Conservation (phyloP, 2,888 invertebrate species). For the Physocephala rufipes region DNA sequence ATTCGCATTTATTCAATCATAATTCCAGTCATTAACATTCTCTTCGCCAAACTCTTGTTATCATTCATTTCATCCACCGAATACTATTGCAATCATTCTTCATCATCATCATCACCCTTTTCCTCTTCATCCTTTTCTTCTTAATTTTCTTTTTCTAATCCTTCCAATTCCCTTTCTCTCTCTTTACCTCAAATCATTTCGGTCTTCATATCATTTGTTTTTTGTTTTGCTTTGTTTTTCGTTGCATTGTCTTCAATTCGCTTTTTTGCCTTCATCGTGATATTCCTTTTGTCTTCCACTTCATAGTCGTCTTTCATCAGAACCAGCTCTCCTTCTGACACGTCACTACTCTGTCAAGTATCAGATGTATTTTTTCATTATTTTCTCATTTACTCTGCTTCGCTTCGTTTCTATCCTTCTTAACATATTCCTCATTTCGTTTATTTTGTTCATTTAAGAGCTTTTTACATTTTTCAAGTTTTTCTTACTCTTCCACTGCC, state of each 20-base stretch:
- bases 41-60: slow-evolving; percentile 13
- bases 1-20: background rate
- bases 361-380: background rate
- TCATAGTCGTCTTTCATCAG: background rate
- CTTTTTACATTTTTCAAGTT: background rate
- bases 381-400: background rate
- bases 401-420: background rate
- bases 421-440: background rate
- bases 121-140: background rate
- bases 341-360: background rate
- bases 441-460: background rate
- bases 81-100: no score
- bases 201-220: background rate
- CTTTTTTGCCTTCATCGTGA: slow-evolving; percentile 4
- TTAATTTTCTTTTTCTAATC: background rate
- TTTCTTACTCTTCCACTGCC: background rate
- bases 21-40: background rate
- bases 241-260: background rate
- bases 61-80: background rate
- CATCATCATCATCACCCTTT: no score
- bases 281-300: background rate
- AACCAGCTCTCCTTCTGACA: background rate
- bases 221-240: background rate
- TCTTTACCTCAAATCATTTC: background rate
- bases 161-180: background rate